phyloP scores from a whole-genome alignment of 2,797 vertebrate species.

The Botia almorhae region DNA sequence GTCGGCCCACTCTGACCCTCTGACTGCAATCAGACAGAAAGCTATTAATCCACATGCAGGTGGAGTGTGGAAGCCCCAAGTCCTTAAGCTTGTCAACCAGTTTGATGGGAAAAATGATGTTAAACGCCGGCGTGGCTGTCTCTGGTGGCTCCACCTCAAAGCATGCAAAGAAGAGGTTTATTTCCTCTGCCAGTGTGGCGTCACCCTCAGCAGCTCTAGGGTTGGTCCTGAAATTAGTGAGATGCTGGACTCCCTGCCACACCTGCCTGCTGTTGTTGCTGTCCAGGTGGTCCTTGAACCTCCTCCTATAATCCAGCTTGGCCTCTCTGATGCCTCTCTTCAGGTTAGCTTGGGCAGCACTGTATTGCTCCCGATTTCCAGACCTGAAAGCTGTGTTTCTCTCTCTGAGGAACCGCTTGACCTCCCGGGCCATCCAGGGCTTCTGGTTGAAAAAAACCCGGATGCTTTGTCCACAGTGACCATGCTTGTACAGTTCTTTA shows the following conservation, averaged over 20 bases:
- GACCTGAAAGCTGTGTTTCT: neutral
- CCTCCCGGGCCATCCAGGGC: neutral
- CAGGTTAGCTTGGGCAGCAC: neutral
- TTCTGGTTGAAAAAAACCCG: neutral
- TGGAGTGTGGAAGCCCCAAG: no score
- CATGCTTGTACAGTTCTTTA: no score
- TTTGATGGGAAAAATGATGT: neutral
- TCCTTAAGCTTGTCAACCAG: neutral
- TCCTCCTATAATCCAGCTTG: neutral
- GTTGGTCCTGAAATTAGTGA: neutral
- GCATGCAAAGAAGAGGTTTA: neutral
- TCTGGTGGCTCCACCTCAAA: neutral
- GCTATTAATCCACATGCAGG: no score
- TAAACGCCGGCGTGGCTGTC: neutral
- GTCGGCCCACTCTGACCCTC: no score
- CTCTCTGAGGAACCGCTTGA: neutral
- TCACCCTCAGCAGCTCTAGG: neutral
- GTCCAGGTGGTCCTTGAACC: neutral
- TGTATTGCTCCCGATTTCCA: neutral
- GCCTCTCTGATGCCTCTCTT: neutral
- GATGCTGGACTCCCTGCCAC: neutral
- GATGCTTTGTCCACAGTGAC: no score
- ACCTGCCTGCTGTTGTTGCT: neutral
- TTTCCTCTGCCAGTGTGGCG: neutral
- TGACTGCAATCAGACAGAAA: no score